Evolutionary conservation across 2,113 vertebrate species (phyloP).

Genomic region (Octodon degus): DNA sequence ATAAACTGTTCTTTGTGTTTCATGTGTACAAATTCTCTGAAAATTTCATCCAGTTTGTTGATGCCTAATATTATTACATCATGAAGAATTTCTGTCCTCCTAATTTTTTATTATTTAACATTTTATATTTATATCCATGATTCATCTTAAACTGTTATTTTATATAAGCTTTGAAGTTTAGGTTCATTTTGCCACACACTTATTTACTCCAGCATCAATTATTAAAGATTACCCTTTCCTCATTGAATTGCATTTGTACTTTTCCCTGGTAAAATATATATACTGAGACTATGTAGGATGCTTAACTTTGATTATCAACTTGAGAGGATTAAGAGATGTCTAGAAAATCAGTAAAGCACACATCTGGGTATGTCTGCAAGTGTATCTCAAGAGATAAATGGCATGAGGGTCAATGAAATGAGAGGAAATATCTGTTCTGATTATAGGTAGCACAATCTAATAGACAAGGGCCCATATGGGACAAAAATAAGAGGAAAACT

Average conservation of each 20-base stretch:
- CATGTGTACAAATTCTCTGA: neutral
- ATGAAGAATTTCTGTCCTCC: neutral
- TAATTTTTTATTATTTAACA: neutral
- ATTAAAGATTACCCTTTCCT: neutral
- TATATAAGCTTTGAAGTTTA: neutral
- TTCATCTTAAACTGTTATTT: neutral
- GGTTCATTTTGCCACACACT: neutral
- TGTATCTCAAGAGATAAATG: neutral
- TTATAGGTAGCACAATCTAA: neutral
- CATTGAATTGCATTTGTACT: neutral
- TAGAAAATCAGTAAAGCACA: neutral
- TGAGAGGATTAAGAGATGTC: neutral
- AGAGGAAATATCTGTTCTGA: neutral
- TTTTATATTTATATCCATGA: neutral
- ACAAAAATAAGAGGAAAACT: neutral
- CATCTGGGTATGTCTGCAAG: neutral
- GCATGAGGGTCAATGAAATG: neutral
- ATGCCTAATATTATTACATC: neutral
- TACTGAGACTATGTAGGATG: neutral
- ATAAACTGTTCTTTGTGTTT: neutral
- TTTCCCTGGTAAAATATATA: neutral
- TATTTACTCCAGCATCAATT: neutral
- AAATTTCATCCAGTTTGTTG: neutral
- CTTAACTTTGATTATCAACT: neutral
- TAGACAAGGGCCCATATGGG: neutral